Percentiles rank a stretch among this genome's conserved stretches.
Conservation (phyloP, 1,140 invertebrate species). For the Alviniconcha marisindica region DNA sequence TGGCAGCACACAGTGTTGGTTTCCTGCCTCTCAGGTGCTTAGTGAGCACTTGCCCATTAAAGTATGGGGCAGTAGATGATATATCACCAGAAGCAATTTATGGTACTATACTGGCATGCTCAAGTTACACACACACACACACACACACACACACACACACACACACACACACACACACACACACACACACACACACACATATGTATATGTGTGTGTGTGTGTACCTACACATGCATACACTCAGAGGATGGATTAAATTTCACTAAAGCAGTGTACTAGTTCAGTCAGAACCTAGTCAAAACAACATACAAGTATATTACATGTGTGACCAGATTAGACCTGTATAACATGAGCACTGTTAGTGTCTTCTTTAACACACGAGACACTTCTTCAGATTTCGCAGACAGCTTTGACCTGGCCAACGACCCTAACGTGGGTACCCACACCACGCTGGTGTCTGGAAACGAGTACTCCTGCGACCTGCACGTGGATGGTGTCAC, state of each 20-base stretch:
- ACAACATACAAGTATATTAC: background rate
- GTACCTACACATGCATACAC: background rate
- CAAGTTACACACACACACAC: background rate
- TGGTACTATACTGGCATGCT: no score
- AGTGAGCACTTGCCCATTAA: no score
- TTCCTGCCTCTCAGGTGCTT: no score
- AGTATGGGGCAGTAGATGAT: no score
- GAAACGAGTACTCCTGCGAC: background rate
- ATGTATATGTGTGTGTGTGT: background rate
- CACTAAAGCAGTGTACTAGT: no score
- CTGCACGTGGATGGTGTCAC: conserved; percentile 36
- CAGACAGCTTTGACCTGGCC: conserved; percentile 28
- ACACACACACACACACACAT: background rate
- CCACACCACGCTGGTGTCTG: background rate
- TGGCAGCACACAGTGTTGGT: no score
- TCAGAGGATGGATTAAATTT: background rate
- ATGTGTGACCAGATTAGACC: background rate
- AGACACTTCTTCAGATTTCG: conserved; percentile 9
- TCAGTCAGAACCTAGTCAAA: background rate
- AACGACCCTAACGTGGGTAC: conserved; percentile 25
- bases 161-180: background rate
- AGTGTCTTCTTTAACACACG: background rate
- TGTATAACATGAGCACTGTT: background rate
- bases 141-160: background rate
- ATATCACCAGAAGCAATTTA: no score